Conservation (phyloP, 2,113 vertebrate species). For the Spilogale gracilis region DNA sequence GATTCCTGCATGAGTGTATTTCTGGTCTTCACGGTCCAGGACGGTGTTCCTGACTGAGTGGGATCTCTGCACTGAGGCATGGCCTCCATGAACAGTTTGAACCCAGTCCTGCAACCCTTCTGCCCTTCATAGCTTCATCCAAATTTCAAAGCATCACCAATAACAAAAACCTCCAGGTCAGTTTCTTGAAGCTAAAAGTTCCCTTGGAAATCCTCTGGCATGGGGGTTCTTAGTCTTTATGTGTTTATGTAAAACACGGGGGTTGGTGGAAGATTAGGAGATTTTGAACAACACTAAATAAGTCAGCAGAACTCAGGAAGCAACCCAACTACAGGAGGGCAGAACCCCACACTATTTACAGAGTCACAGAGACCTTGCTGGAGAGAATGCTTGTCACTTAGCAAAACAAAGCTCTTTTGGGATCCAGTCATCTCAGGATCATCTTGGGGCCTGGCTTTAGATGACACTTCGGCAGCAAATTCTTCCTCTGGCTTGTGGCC, state of each 20-base stretch:
- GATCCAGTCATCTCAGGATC: background rate
- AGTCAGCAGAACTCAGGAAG: background rate
- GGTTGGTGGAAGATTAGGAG: background rate
- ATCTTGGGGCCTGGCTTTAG: background rate
- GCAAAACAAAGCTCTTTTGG: background rate
- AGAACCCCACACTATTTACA: background rate
- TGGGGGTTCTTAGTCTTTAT: background rate
- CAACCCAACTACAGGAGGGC: background rate
- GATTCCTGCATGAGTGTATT: background rate
- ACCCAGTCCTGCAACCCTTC: background rate
- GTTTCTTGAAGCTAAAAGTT: background rate
- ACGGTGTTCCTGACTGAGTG: background rate
- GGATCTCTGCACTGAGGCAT: background rate
- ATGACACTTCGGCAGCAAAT: background rate
- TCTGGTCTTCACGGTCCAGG: background rate
- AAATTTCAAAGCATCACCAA: background rate
- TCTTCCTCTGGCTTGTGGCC: background rate
- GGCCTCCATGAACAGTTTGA: background rate
- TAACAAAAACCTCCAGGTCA: background rate
- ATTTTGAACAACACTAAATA: conserved; percentile 10
- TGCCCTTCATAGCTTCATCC: background rate
- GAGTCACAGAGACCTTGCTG: background rate
- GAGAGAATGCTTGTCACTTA: background rate
- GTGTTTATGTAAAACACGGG: background rate
- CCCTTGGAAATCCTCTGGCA: background rate